Evolutionary conservation across 2,113 vertebrate genomes (phyloP).

Genomic region (Chiloscyllium plagiosum): DNA sequence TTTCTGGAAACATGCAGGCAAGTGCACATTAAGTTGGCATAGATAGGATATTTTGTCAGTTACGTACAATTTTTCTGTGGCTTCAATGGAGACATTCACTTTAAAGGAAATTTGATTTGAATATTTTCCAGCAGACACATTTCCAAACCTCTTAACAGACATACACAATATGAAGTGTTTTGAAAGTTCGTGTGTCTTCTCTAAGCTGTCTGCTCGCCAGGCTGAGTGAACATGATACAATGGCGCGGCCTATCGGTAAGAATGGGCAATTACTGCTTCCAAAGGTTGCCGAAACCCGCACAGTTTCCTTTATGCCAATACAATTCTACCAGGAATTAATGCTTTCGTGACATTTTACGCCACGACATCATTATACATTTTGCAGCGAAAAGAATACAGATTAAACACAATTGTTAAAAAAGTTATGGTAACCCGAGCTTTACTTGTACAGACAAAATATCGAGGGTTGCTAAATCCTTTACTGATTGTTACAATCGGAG

Average conservation of each 20-base stretch:
- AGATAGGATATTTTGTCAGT: conserved; percentile 30
- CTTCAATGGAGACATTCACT: background rate
- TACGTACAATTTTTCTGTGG: background rate
- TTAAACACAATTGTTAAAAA: background rate
- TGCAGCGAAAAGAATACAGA: background rate
- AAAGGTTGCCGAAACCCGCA: background rate
- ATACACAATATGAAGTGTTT: conserved; percentile 2
- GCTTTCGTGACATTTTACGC: background rate
- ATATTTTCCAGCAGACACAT: conserved; percentile 22
- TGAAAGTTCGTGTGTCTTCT: conserved; percentile 23
- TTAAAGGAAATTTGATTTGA: conserved; percentile 16
- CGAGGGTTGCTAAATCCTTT: background rate
- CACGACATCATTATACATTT: background rate
- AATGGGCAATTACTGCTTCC: background rate
- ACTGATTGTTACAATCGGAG: background rate
- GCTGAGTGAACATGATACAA: background rate
- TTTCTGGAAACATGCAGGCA: conserved; percentile 19
- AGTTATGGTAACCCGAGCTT: background rate
- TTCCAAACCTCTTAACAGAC: background rate
- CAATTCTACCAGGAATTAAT: background rate
- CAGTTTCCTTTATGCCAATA: background rate
- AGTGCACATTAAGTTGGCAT: background rate
- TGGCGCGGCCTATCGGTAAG: conserved; percentile 12
- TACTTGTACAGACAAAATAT: background rate
- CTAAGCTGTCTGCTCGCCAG: background rate